Evolutionary conservation across 1,140 invertebrate genomes (phyloP), one percentile per base, ranked within the genome.

Genomic region (Macrostomum lignano): DNA sequence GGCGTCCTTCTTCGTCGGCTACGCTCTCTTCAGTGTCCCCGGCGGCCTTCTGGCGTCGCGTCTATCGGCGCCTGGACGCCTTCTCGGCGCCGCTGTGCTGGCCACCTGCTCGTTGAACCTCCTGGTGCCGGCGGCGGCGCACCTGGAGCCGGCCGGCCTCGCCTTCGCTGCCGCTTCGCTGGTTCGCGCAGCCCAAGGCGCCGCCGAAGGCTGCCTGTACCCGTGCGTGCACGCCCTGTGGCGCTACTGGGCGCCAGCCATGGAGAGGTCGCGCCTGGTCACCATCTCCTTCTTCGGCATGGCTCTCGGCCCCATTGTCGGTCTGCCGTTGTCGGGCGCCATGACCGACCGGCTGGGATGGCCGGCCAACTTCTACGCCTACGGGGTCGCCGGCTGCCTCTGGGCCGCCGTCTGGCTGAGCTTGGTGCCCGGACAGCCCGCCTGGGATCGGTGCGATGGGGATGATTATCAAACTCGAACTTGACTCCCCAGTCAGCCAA

Each of bases 221-320:
- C 10, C 32, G 3, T 21, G 11, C 13, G 32, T 33, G 3, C 32
- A 33, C 17, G 14, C 11, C 17, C n/a, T 33, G 10, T 14, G 13
- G 10, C 13, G 32, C 10, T 33, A 33, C 26, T 33, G 32, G 32
- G 3, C 32, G 14, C 32, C 32, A 33, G 10, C 24, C 13, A 14
- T 11, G n/a, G 32, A 33, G 17, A 30, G 32, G 20, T 17, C 11
- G 14, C 24, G 19, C 24, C 6, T 33, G 5, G 20, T 33, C 7
- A n/a, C 32, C 3, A 20, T 33, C n/a, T n/a, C 19, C 5, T 21
- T 33, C 10, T 33, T 33, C 5, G 32, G 32, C 17, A 33, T 20
- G 22, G 13, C 32, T n/a, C 4, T 33, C 3, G 32, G 32, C 24
- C 32, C 32, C 17, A 33, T 33, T 21, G 26, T 33, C 5, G 32